Base-by-base conservation (phyloP, 1,140 invertebrate species). In the Pogonomyrmex californicus region DNA sequence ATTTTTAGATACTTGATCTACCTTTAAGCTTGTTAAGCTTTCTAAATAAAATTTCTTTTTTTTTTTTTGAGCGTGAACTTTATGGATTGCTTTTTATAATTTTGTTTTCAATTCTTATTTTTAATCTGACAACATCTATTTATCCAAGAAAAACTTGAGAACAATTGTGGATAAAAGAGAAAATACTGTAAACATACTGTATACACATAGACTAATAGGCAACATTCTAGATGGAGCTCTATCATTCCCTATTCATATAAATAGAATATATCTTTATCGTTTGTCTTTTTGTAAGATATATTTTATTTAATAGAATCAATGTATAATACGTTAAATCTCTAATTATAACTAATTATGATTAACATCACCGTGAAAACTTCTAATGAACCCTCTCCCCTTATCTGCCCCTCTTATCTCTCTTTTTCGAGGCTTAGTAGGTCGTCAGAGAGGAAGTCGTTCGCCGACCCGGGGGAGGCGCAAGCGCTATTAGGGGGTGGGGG, bases 381-480 rank as follows among this genome's bases (percentile, higher is more conserved):
- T 14, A 51, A 54, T 68, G 12, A 63, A 51, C 23, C 41, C 41
- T 56, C 7, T n/a, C 41, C 12, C 3, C 14, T 49, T 14, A 47
- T 56, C 54, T 56, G 54, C 33, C 33, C 60, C 60, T 5, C 60
- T 63, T 12, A 51, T 38, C 44, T n/a, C 17, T 51, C 38, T 44
- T 33, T 83, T 60, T 47, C 38, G 30, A 75, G 54, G 79, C 44
- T 83, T 83, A 83, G 68, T 83, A 83, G 79, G 79, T 83, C 79
- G 68, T 60, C 54, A 12, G 12, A 49, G 41, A 83, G 68, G 79
- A 83, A 83, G 79, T 83, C 68, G 38, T 81, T 81, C 65, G 78
- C 47, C 65, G 41, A 75, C 56, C 41, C 49, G 33, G 75, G 86
- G 86, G 81, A 44, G 86, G 92, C 92, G 92, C 93, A 93, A 87